phyloP scores from a whole-genome alignment of 1,140 invertebrate genomes.

The Musca vetustissima region DNA sequence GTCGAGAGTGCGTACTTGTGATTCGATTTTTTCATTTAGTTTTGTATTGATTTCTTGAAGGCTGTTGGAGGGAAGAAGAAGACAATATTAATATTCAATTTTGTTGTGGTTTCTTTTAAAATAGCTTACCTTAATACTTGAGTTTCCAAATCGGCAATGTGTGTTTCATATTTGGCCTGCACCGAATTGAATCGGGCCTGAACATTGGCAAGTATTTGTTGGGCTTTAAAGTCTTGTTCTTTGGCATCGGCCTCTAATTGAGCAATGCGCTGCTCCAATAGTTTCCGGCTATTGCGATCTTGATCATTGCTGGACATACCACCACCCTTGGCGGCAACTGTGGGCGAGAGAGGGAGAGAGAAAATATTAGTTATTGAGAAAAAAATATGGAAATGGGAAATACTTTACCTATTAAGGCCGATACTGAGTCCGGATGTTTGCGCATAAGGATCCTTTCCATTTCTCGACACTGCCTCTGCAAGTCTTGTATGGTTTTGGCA shows the following conservation, averaged over 20 bases:
- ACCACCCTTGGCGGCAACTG: constrained; percentile 49
- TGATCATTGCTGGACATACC: constrained; percentile 61
- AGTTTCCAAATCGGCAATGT: constrained; percentile 71
- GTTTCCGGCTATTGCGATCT: constrained; percentile 61
- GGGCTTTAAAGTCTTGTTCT: constrained; percentile 68
- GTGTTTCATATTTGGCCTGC: constrained; percentile 72
- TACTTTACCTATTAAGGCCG: constrained; percentile 69
- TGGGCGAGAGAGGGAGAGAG: too few relatives aligned
- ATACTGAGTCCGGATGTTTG: constrained; percentile 78
- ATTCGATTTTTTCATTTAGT: constrained; percentile 60
- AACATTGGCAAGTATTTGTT: constrained; percentile 67
- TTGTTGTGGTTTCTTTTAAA: too few relatives aligned
- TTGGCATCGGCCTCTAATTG: constrained; percentile 68
- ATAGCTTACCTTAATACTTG: constrained; percentile 60
- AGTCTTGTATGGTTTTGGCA: constrained; percentile 68
- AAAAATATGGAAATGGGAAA: too few relatives aligned
- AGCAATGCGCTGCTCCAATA: constrained; percentile 71
- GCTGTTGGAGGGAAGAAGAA: constrained; percentile 34
- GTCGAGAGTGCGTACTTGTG: constrained; percentile 51
- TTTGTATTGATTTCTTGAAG: constrained; percentile 62
- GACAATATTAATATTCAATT: neutral
- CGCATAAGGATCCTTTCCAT: constrained; percentile 76
- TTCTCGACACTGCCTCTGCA: constrained; percentile 77
- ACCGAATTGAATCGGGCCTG: constrained; percentile 74
- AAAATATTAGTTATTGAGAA: too few relatives aligned